A percentile compares a stretch with the other conserved stretches of the same genome.
These are phyloP conservation scores for Poeciliopsis turneri DNA, from an alignment of 2,797 vertebrate species.

Conservation along the genomic window DNA sequence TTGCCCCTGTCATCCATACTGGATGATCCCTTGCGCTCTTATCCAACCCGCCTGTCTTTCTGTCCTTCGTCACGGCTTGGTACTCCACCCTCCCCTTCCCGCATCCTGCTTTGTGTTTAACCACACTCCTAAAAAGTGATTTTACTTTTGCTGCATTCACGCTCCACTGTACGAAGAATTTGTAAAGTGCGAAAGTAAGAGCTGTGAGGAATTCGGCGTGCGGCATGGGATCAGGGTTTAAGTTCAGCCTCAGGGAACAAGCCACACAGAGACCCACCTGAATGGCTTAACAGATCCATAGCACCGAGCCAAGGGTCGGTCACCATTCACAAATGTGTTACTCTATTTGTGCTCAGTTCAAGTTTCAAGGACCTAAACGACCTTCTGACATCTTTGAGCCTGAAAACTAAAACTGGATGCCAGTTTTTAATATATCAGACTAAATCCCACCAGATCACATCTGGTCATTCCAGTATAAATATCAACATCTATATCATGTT, in stretches of 20 bases:
- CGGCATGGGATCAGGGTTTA: slow-evolving; percentile 10
- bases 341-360: slow-evolving; percentile 13
- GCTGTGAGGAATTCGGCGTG: slow-evolving; percentile 6
- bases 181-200: slow-evolving; percentile 44
- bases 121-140: slow-evolving; percentile 47
- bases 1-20: slow-evolving; percentile 79
- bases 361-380: slow-evolving; percentile 39
- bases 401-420: slow-evolving; percentile 23
- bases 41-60: slow-evolving; percentile 76
- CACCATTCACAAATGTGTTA: slow-evolving; percentile 47
- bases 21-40: slow-evolving; percentile 76
- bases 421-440: slow-evolving; percentile 31
- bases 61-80: slow-evolving; percentile 76
- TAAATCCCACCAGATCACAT: slow-evolving; percentile 43
- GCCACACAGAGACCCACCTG: slow-evolving; percentile 16
- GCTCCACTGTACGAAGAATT: slow-evolving; percentile 31
- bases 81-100: slow-evolving; percentile 2
- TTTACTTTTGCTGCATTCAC: slow-evolving; percentile 54
- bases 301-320: slow-evolving; percentile 55
- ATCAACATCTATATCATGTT: slow-evolving; percentile 37
- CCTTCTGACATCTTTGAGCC: slow-evolving; percentile 35
- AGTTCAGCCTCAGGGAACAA: slow-evolving; percentile 18
- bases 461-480: slow-evolving; percentile 51
- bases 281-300: slow-evolving; percentile 40
- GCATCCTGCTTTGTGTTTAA: slow-evolving; percentile 53